Percentiles rank a stretch among this genome's conserved stretches.
These are phyloP conservation scores for Punctoribates punctum DNA, from an alignment of 2,888 invertebrate species.

Conservation along the genomic window DNA sequence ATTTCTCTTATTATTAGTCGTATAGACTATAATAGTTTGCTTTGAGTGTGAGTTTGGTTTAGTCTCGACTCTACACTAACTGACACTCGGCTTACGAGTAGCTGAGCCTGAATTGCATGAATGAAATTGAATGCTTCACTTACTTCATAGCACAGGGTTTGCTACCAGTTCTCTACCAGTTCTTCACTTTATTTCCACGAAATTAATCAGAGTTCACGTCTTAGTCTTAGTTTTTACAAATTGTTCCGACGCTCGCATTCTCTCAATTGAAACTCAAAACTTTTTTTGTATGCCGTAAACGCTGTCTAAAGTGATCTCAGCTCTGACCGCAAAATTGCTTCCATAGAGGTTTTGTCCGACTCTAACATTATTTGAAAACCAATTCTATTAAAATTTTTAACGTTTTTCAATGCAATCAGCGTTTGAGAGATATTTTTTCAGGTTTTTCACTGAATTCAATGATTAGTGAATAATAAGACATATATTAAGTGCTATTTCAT, in stretches of 20 bases:
- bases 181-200: conserved; percentile 36
- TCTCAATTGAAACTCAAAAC: neutral
- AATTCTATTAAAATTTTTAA: no score
- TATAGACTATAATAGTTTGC: conserved; percentile 5
- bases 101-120: conserved; percentile 31
- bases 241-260: conserved; percentile 19
- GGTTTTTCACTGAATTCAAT: no score
- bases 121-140: conserved; percentile 31
- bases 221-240: conserved; percentile 35
- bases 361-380: conserved; percentile 9
- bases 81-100: conserved; percentile 22
- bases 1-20: neutral
- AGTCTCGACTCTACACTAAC: conserved; percentile 1
- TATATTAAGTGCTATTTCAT: conserved; percentile 15
- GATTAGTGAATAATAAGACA: neutral
- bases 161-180: conserved; percentile 26
- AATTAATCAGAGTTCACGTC: conserved; percentile 33
- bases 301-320: neutral
- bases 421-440: no score
- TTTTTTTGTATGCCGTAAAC: neutral
- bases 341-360: conserved; percentile 18
- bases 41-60: neutral
- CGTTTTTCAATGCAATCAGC: no score
- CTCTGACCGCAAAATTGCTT: conserved; percentile 31
- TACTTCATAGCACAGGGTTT: neutral